Evolutionary conservation across 2,113 vertebrate species (phyloP), one percentile per base, ranked within the genome.

Genomic region (Anhinga anhinga): DNA sequence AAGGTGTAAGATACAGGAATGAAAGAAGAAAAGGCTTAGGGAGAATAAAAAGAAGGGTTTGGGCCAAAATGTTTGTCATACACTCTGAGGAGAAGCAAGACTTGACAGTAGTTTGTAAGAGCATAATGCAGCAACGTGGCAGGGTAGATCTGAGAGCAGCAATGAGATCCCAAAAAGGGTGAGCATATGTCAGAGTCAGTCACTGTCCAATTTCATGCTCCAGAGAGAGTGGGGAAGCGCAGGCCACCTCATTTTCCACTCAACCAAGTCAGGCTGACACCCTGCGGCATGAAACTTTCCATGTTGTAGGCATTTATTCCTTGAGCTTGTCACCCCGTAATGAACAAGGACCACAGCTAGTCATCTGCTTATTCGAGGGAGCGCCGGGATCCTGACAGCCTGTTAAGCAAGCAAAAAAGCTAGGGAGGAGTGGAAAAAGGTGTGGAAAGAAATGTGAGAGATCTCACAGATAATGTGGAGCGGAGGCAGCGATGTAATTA

Each of bases 401-500:
- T 92, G 92, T 70, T 70, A 93, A 95, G 90, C 65, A 88, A 94
- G 87, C 9, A 10, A 44, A 45, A 65, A 91, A 94, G 76, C 52
- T 49, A 59, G 65, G 78, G 62, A 91, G 58, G 49, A 90, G 44
- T 58, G 49, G 59, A 91, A 84, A 95, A 95, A 98, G 96, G 79
- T 82, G 96, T 96, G 93, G 95, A 96, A 95, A 94, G 89, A 88
- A 95, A 96, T 38, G 95, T 82, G 97, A 95, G 94, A 97, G 91
- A 95, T 93, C 90, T 97, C 91, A 85, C 93, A 90, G 67, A 89
- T 50, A 94, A 95, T 86, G 86, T 87, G 94, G 88, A 95, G 89
- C 49, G 29, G 96, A 97, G 95, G 97, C 96, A 97, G 98, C 52
- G 7, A 70, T 94, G 95, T 96, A 97, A 97, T 97, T 97, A 98